These are phyloP conservation scores for Synodontis membranacea DNA, from an alignment of 2,113 vertebrate genomes.

Conservation along the genomic window DNA sequence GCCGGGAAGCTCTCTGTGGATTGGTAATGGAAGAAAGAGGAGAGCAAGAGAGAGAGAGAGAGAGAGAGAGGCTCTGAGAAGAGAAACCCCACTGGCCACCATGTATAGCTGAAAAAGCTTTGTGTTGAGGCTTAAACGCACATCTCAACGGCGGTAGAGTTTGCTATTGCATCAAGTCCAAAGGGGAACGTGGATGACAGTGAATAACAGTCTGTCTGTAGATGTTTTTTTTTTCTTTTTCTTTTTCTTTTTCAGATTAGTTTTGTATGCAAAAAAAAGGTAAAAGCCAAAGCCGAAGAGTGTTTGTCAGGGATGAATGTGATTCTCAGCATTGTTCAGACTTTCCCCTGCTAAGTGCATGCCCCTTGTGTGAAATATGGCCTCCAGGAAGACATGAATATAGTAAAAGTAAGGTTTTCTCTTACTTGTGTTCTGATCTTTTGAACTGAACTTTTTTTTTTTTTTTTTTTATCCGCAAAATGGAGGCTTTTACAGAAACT, in stretches of 20 bases:
- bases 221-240: not conserved
- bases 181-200: not conserved
- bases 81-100: constrained; percentile 58
- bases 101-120: constrained; percentile 60
- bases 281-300: not conserved
- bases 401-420: constrained; percentile 20
- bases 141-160: not conserved
- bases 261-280: not conserved
- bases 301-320: not conserved
- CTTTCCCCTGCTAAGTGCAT: not conserved
- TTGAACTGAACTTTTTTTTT: constrained; percentile 10
- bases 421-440: constrained; percentile 31
- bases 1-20: constrained; percentile 54
- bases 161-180: not conserved
- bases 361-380: constrained; percentile 13
- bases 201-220: constrained; percentile 2
- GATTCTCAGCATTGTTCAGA: not conserved
- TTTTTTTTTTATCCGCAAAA: constrained; percentile 29
- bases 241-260: not conserved
- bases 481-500: constrained; percentile 28
- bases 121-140: constrained; percentile 32
- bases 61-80: constrained; percentile 48
- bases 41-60: not conserved
- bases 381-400: not conserved
- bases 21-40: constrained; percentile 57